Evolutionary conservation across 2,888 invertebrate genomes (phyloP).

Genomic region (Limnephilus rhombicus): DNA sequence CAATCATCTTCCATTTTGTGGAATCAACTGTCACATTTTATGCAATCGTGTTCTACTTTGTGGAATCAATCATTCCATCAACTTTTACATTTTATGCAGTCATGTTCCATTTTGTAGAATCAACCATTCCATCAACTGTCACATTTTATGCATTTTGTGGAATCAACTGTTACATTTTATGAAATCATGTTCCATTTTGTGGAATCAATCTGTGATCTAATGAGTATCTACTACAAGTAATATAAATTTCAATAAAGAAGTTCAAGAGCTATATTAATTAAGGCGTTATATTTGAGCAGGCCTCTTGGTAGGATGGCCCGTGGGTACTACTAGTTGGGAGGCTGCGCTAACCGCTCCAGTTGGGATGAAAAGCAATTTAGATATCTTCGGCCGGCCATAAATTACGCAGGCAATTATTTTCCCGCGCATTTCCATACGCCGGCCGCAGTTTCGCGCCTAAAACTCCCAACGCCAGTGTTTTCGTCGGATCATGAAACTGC

Average conservation of each 20-base stretch:
- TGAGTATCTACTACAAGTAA: no score
- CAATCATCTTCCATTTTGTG: no score
- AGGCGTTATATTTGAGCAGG: neutral
- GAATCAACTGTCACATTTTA: no score
- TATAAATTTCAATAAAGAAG: neutral
- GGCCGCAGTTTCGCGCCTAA: constrained; percentile 29
- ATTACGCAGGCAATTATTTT: constrained; percentile 61
- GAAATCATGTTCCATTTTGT: no score
- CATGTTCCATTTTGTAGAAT: no score
- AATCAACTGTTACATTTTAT: no score
- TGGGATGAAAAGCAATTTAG: constrained; percentile 58
- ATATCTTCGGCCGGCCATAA: constrained; percentile 55
- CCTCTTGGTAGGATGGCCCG: neutral
- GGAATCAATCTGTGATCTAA: no score
- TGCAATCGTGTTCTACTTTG: no score
- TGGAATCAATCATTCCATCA: no score
- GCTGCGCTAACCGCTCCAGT: neutral
- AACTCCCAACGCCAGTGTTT: neutral
- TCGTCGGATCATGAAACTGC: neutral
- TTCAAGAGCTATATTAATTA: neutral
- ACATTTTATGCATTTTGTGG: no score
- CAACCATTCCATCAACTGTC: no score
- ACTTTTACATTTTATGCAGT: no score
- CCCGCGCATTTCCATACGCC: constrained; percentile 42
- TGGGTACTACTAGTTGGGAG: neutral